Evolutionary conservation across 2,888 invertebrate genomes (phyloP).

Genomic region (Crioceris asparagi): DNA sequence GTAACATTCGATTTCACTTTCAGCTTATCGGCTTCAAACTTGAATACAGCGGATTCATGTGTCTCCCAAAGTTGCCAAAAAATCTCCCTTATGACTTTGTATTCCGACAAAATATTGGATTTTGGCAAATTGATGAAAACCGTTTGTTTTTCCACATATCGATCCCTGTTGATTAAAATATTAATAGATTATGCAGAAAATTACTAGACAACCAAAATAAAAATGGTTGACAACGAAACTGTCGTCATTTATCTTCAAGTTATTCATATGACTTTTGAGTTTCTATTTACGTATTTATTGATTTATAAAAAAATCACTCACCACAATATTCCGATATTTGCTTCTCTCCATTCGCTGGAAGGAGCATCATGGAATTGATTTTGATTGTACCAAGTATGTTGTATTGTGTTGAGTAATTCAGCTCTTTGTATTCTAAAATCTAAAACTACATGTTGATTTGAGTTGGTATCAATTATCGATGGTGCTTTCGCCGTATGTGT

Average conservation of each 20-base stretch:
- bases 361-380: slow-evolving; percentile 24
- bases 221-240: background rate
- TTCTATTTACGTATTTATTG: background rate
- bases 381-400: slow-evolving; percentile 31
- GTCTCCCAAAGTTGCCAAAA: slow-evolving; percentile 33
- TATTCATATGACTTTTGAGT: background rate
- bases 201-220: background rate
- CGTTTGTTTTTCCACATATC: slow-evolving; percentile 25
- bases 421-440: slow-evolving; percentile 23
- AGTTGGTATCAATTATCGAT: slow-evolving; percentile 13
- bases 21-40: slow-evolving; percentile 26
- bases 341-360: slow-evolving; percentile 26
- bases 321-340: slow-evolving; percentile 32
- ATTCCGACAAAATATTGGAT: slow-evolving; percentile 31
- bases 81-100: slow-evolving; percentile 34
- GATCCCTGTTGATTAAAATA: slow-evolving; percentile 25
- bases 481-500: slow-evolving; percentile 6
- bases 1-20: slow-evolving; percentile 27
- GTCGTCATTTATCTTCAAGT: background rate
- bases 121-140: slow-evolving; percentile 24
- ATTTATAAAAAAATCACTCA: slow-evolving; percentile 14
- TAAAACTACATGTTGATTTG: slow-evolving; percentile 18
- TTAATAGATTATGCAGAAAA: too few relatives aligned
- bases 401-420: slow-evolving; percentile 26
- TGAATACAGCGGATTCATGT: slow-evolving; percentile 29